Base-by-base conservation (phyloP, 1,140 invertebrate species). In the Lasioglossum baleicum region DNA sequence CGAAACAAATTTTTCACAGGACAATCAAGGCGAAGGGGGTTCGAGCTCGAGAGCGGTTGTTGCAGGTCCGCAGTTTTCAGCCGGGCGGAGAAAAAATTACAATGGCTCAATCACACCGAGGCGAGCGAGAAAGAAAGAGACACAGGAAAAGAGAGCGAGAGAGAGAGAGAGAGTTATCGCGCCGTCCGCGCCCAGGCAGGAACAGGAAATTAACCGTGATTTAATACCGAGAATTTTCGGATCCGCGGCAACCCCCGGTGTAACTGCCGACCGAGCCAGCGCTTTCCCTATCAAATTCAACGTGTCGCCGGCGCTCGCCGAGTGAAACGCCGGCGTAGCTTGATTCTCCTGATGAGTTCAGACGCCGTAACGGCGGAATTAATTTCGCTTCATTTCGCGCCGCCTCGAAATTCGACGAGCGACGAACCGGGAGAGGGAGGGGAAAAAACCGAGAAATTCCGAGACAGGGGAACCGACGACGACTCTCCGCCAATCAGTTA, bases 291-390 rank as follows among this genome's bases (percentile, higher is more conserved):
- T 82, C 80, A 80, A 85, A 86, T 85, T 67, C 81, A 80, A 77
- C 70, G 75, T 69, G 75, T 83, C 83, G 83, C 60, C n/a, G 20
- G 31, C 80, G 80, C 75, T 74, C 35, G 35, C 77, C 67, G 60
- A 80, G 61, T 58, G 80, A 66, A 83, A 80, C 74, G 81, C 42
- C 66, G 53, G 64, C 42, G 63, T 53, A 75, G 61, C 31, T 73
- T 86, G 84, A 86, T 86, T 86, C 81, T 83, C 77, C 76, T 86
- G 84, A 86, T 75, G 81, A 86, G 84, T 86, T 86, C 81, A 86
- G 77, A 83, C 71, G 74, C 81, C 64, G 84, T 86, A 48, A 48
- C 84, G 65, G 76, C 72, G 81, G 85, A 86, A 86, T 86, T 85
- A 86, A 86, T 86, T 86, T 86, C 67, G 77, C 84, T 86, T 86